Evolutionary conservation across 35 echinoderm and acorn worm species (phyloP).

Genomic region (Eucidaris tribuloides): DNA sequence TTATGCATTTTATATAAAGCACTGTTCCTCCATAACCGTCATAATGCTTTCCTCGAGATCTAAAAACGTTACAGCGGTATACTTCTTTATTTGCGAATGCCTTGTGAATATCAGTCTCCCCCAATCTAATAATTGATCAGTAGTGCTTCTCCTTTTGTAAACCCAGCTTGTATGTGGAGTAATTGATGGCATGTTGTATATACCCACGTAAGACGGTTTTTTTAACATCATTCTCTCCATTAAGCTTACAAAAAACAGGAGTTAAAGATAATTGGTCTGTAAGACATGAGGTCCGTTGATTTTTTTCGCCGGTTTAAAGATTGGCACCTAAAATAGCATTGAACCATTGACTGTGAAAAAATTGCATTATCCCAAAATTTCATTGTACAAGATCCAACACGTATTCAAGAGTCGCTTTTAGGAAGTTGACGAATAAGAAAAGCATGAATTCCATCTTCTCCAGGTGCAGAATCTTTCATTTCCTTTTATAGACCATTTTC

Average conservation of each 20-base stretch:
- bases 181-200: neutral
- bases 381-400: neutral
- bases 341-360: neutral
- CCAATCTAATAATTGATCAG: constrained; percentile 3
- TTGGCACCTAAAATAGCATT: neutral
- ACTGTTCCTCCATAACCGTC: constrained; percentile 17
- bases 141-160: constrained; percentile 13
- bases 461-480: no score
- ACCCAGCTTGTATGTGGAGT: neutral
- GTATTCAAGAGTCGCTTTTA: neutral
- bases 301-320: neutral
- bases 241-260: neutral
- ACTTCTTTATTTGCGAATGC: neutral
- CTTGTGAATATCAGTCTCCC: neutral
- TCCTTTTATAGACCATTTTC: neutral
- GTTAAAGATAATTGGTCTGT: neutral
- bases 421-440: neutral
- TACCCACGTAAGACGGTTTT: neutral
- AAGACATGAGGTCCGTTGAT: neutral
- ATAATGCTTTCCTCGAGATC: constrained; percentile 25
- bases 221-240: constrained; percentile 39
- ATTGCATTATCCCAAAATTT: neutral
- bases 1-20: constrained; percentile 8
- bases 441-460: neutral
- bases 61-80: neutral